These are phyloP conservation scores for Leucoma salicis DNA, from an alignment of 2,888 invertebrate species.

Conservation along the genomic window DNA sequence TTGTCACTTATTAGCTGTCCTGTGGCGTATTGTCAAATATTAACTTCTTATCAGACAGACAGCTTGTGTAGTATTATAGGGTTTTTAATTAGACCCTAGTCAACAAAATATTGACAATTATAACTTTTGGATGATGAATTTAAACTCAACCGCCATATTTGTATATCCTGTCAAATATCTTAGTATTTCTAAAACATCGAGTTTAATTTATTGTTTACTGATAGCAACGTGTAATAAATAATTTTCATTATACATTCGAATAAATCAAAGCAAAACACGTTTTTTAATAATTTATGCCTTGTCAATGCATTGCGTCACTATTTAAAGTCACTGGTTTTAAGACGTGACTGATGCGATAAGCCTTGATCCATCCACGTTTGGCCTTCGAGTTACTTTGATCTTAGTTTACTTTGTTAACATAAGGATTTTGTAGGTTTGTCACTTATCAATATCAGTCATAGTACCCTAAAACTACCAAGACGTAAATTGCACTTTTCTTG, in stretches of 20 bases:
- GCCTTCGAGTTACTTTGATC: slow-evolving; percentile 5
- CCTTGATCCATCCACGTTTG: slow-evolving; percentile 2
- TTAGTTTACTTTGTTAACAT: neutral
- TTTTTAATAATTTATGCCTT: slow-evolving; percentile 9
- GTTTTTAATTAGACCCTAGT: no score
- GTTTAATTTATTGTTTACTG: slow-evolving; percentile 13
- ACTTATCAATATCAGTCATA: no score
- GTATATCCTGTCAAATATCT: neutral
- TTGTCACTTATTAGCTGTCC: no score
- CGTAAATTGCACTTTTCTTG: no score
- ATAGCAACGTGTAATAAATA: slow-evolving; percentile 6
- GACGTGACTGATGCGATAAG: slow-evolving; percentile 7
- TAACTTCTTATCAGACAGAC: no score
- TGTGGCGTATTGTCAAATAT: no score
- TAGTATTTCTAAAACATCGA: slow-evolving; percentile 2
- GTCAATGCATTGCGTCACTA: slow-evolving; percentile 7
- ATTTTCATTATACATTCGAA: slow-evolving; percentile 13
- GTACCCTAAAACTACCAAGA: no score
- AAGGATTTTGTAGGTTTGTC: no score
- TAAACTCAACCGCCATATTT: neutral
- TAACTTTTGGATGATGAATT: no score
- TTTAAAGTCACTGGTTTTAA: slow-evolving; percentile 7
- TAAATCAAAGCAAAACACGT: slow-evolving; percentile 20
- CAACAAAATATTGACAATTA: no score
- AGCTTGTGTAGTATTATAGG: no score